Evolutionary conservation across 2,888 invertebrate species (phyloP), one percentile per base, ranked within the genome.

Genomic region (Phasia obesa): DNA sequence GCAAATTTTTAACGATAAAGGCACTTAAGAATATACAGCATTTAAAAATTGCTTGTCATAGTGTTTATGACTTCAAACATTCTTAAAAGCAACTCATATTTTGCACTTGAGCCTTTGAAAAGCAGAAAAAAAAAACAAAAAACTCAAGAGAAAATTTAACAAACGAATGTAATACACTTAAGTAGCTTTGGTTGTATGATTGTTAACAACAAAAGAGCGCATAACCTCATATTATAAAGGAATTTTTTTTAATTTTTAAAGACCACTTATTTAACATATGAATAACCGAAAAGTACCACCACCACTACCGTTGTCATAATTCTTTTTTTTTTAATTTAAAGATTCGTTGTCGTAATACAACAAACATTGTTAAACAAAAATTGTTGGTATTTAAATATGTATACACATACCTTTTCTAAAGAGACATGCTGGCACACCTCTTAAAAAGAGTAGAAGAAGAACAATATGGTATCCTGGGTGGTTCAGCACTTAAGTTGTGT

Each of bases 81-180:
- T 3, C 47, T 74, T 47, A 47, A 74, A 57, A n/a, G 25, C 53
- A 19, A 64, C 64, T 53, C 21, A 64, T 35, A 35, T 11, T 1
- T 35, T 35, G 35, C 35, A 35, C 35, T 35, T 55, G 42, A n/a
- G 51, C 6, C 13, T 53, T 35, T 35, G 35, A 35, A 35, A 11
- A 35, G 23, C 3, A 11, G 1, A 6, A 55, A 27, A 55, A 44
- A 17, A 1, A 27, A 19, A 17, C 49, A 49, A 21, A 49, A 17
- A 42, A 47, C 4, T 35, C 2, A 6, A 19, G 23, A 59, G 5
- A 42, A 27, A 64, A 38, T 65, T 57, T 49, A 49, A 49, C 49
- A 38, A 59, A 67, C 44, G 15, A 44, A 51, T 76, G 13, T 59
- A 23, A 53, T 25, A 38, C 31, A 67, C 27, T 76, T 76, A 69